Percentiles rank a stretch among this genome's conserved stretches.
These are phyloP conservation scores for Sinocyclocheilus maitianheensis DNA, from an alignment of 2,113 vertebrate species.

Conservation along the genomic window DNA sequence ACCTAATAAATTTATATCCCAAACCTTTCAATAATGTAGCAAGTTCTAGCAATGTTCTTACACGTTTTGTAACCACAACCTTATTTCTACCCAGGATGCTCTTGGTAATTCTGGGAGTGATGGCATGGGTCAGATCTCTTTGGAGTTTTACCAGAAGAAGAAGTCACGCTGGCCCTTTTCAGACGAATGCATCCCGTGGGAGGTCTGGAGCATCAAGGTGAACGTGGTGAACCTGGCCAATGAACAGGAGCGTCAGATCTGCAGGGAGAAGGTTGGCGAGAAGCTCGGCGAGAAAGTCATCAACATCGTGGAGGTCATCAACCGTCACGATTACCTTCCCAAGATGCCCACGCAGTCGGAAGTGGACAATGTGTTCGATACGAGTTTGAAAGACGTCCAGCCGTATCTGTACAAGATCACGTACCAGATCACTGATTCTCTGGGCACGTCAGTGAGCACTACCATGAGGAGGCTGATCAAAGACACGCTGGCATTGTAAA, in stretches of 20 bases:
- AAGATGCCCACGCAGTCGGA: constrained; percentile 99
- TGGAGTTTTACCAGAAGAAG: constrained; percentile 99
- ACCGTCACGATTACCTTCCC: constrained; percentile 94
- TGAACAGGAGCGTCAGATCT: constrained; percentile 97
- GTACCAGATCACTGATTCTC: constrained; percentile 92
- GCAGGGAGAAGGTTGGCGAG: constrained; percentile 95
- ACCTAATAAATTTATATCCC: background rate
- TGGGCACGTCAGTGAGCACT: constrained; percentile 94
- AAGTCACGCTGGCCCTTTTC: constrained; percentile 98
- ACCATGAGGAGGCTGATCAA: constrained; percentile 98
- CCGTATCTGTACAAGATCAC: constrained; percentile 98
- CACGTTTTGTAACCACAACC: background rate
- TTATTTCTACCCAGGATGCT: constrained; percentile 80
- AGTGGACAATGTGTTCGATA: constrained; percentile 98
- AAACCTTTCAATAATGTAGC: background rate
- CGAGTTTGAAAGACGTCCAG: constrained; percentile 93
- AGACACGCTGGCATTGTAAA: constrained; percentile 91
- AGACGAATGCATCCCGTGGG: constrained; percentile 96
- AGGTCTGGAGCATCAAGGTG: constrained; percentile 97
- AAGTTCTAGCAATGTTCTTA: background rate
- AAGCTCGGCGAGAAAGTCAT: constrained; percentile 97
- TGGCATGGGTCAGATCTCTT: constrained; percentile 92
- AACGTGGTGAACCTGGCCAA: constrained; percentile 93
- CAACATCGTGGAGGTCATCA: constrained; percentile 98
- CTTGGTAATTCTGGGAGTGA: constrained; percentile 87